phyloP scores from a whole-genome alignment of 2,797 vertebrate genomes.

The Phalanger gymnotis region DNA sequence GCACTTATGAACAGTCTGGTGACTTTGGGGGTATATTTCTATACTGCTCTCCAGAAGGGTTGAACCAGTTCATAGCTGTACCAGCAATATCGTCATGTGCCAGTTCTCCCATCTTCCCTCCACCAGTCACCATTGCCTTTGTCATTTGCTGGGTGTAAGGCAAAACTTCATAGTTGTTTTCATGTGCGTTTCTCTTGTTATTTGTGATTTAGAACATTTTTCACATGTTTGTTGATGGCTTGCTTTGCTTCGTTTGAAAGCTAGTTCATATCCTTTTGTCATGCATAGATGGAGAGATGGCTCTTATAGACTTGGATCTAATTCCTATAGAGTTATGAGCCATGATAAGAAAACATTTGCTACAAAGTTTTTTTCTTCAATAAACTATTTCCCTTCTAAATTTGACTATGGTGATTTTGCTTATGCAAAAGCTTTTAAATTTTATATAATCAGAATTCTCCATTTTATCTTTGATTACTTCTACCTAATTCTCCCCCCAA shows the following conservation, averaged over 20 bases:
- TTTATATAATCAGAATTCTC: neutral
- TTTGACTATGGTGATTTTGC: neutral
- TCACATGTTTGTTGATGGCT: neutral
- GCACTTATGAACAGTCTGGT: neutral
- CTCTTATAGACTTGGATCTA: neutral
- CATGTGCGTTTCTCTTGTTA: neutral
- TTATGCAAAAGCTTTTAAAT: neutral
- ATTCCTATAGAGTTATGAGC: neutral
- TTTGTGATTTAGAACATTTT: neutral
- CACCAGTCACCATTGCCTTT: neutral
- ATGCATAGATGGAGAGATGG: neutral
- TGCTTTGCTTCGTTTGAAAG: too few species aligned
- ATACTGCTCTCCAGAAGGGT: too few species aligned
- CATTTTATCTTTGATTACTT: neutral
- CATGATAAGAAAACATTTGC: neutral
- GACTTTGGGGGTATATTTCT: neutral
- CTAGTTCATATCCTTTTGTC: neutral
- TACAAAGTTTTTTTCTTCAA: neutral
- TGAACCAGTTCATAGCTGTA: too few species aligned
- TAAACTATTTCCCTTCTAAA: neutral
- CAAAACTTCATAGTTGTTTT: neutral
- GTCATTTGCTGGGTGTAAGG: neutral
- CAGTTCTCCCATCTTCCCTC: too few species aligned
- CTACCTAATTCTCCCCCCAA: neutral
- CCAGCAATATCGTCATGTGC: too few species aligned